Base-by-base conservation (phyloP, 1,140 invertebrate species). In the Nautilus pompilius region DNA sequence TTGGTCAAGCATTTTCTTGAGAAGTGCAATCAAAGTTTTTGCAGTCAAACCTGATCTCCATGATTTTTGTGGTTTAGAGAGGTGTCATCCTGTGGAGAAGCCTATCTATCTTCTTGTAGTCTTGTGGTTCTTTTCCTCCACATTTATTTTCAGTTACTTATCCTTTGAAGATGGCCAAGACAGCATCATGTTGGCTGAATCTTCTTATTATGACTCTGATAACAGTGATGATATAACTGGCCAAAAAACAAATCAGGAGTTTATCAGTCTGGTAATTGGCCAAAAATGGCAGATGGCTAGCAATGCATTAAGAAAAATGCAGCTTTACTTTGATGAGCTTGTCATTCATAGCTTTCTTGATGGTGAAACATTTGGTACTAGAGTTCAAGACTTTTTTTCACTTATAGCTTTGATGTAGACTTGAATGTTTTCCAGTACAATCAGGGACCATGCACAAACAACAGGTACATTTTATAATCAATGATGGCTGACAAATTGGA, bases 241-340 rank as follows among this genome's bases (percentile, higher is more conserved):
- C 24, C n/a, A 71, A 13, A 48, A 63, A 66, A 24, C 56, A 55
- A 2, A 66, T 10, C 30, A 71, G 29, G 10, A 67, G 63, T 22
- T 20, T 24, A 34, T 66, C 51, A 2, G 51, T 49, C 53, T 65
- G 64, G 48, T 55, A 72, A 5, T 24, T 30, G 5, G 29, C 26
- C 5, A 70, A 48, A 51, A 71, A 73, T 24, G 58, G 24, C n/a
- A 71, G 13, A 20, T 33, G 24, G 17, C 17, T 17, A n/a, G n/a
- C n/a, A n/a, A n/a, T n/a, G n/a, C n/a, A n/a, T n/a, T n/a, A n/a
- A n/a, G n/a, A n/a, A n/a, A 33, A 49, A 53, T 2, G 62, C 45
- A 17, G 1, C 48, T 15, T 45, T 33, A 57, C 59, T 15, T 58
- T 62, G 30, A 5, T 17, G 17, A 59, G 17, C 15, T 57, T 61